Percentiles rank a stretch among this genome's conserved stretches.
These are phyloP conservation scores for Pangasius djambal DNA, from an alignment of 2,797 vertebrate species.

Conservation along the genomic window DNA sequence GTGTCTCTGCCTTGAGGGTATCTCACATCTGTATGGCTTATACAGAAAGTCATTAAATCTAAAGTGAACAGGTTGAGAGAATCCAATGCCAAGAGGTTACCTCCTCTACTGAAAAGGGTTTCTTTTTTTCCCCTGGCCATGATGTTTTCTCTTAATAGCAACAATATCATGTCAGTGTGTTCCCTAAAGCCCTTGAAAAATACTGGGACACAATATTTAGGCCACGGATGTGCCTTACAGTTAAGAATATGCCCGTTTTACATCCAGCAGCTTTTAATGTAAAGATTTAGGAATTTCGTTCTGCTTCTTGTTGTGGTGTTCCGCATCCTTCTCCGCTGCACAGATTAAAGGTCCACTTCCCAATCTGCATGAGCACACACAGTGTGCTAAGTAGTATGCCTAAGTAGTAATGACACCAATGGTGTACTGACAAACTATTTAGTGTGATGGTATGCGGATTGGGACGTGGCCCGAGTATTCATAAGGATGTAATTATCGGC, in stretches of 20 bases:
- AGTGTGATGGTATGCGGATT: not conserved
- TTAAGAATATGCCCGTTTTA: not conserved
- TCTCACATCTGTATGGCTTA: not conserved
- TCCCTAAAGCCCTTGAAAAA: conserved; percentile 19
- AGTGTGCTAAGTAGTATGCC: not conserved
- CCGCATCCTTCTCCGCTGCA: not conserved
- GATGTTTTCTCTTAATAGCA: not conserved
- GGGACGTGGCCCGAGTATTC: not conserved
- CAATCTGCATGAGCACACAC: not conserved
- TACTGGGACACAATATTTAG: conserved; percentile 17
- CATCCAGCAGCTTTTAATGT: no score
- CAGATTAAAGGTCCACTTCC: not conserved
- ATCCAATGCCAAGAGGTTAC: not conserved
- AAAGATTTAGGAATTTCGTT: no score
- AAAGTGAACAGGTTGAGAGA: not conserved
- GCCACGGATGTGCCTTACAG: not conserved
- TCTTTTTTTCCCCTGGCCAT: not conserved
- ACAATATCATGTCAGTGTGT: not conserved
- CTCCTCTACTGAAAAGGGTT: not conserved
- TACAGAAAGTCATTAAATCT: not conserved
- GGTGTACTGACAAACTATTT: not conserved
- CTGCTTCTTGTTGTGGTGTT: not conserved
- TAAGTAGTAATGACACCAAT: not conserved
- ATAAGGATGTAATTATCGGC: not conserved
- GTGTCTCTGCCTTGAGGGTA: not conserved